Evolutionary conservation across 2,113 vertebrate species (phyloP).

Genomic region (Python bivittatus): DNA sequence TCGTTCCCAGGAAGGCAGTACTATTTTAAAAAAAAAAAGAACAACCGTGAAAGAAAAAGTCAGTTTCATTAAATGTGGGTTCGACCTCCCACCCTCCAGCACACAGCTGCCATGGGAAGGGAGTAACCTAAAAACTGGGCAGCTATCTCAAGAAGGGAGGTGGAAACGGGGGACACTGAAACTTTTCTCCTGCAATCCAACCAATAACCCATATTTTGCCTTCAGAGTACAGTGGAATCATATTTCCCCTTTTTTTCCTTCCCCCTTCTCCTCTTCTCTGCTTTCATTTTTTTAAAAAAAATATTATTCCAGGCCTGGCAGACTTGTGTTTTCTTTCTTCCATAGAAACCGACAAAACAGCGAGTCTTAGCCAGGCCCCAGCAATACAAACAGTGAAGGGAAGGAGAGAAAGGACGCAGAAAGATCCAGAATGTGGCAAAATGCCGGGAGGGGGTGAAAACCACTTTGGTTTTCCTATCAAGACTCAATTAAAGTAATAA

Average conservation of each 20-base stretch:
- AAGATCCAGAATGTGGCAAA: conserved; percentile 49
- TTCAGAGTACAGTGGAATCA: conserved; percentile 75
- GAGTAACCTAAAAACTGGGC: neutral
- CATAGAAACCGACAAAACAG: conserved; percentile 96
- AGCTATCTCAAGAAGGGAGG: neutral
- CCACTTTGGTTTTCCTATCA: neutral
- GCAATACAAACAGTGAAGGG: conserved; percentile 82
- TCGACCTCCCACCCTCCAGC: neutral
- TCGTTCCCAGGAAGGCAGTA: neutral
- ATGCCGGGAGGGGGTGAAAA: neutral
- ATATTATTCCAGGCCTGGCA: conserved; percentile 76
- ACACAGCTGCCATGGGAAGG: neutral
- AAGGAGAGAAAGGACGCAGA: conserved; percentile 1
- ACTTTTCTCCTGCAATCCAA: conserved; percentile 26
- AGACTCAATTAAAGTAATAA: neutral
- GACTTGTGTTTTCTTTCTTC: conserved; percentile 86
- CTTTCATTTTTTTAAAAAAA: conserved; percentile 63
- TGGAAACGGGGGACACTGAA: neutral
- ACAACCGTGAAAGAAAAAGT: neutral
- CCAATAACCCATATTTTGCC: conserved; percentile 70
- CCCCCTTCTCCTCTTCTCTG: conserved; percentile 35
- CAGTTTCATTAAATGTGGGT: neutral
- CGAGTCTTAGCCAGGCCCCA: conserved; percentile 80
- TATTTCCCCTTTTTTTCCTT: conserved; percentile 59
- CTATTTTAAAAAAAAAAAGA: neutral